A percentile compares a stretch with the other conserved stretches of the same genome.
Conservation (phyloP, 2,888 invertebrate genomes). For the Drosophila prolongata region DNA sequence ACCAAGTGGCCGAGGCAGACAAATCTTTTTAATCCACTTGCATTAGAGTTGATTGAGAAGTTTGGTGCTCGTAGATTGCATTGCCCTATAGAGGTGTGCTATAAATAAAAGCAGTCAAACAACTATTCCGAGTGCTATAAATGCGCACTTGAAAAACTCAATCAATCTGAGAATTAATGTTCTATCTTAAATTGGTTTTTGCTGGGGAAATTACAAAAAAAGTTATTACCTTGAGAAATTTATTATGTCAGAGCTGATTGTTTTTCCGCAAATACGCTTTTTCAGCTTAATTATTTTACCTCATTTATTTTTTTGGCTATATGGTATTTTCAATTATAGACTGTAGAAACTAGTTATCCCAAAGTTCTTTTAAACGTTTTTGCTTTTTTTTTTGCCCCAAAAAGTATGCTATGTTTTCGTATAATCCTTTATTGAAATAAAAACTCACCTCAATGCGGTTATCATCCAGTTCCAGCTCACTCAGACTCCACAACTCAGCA, state of each 20-base stretch:
- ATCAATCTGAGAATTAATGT: constrained; percentile 34
- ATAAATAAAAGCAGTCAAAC: constrained; percentile 32
- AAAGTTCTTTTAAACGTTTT: too few species aligned
- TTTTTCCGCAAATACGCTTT: neutral
- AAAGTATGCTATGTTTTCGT: too few species aligned
- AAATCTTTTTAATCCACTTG: constrained; percentile 47
- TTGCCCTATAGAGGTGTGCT: neutral
- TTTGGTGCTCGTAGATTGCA: constrained; percentile 27
- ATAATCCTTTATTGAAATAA: too few species aligned
- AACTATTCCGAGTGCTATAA: constrained; percentile 21
- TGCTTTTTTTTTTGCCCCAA: too few species aligned
- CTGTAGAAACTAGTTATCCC: too few species aligned
- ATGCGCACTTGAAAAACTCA: constrained; percentile 27
- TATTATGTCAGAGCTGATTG: neutral
- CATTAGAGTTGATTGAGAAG: constrained; percentile 51
- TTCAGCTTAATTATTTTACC: too few species aligned
- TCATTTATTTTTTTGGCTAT: too few species aligned
- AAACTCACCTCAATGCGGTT: constrained; percentile 87
- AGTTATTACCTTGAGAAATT: neutral
- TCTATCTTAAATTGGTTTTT: constrained; percentile 1
- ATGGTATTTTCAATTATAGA: too few species aligned
- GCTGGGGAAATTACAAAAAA: neutral
- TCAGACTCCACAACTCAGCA: constrained; percentile 90
- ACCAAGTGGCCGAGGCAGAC: constrained; percentile 40
- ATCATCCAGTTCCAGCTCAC: constrained; percentile 89